Evolutionary conservation across 2,113 vertebrate species (phyloP), one percentile per base, ranked within the genome.

Genomic region (Synchiropus splendidus): DNA sequence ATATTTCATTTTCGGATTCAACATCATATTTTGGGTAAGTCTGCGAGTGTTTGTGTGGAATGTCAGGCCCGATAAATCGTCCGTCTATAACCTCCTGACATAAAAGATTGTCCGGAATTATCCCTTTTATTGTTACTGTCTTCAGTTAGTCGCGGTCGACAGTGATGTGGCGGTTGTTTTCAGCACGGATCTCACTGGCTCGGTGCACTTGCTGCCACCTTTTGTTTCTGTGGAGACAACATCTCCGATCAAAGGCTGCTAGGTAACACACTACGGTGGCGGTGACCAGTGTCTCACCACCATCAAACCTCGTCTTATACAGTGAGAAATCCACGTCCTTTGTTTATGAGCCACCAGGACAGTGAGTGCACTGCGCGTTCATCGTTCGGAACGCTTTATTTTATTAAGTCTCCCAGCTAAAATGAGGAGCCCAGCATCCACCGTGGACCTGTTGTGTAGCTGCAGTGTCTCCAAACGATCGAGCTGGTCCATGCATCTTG

Each of bases 11-110:
- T 98, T 98, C 47, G 94, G 92, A 55, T 98, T 98, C 86, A 98
- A 98, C 81, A 94, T 98, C 61, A 97, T 98, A 67, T 98, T 98
- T 75, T 98, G 94, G 94, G 94, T 98, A 75, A 94, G 92, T 84
- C 34, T 9, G 55, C 33, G 48, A 16, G 16, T 21, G 14, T 35
- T 39, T 6, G 9, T 11, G 12, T 15, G 39, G 21, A 27, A 8
- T 27, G 15, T 34, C 16, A 13, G 61, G 61, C 52, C 58, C 31
- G 16, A 3, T 31, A 21, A 27, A 5, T 40, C 42, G 18, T 46
- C 53, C 11, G 11, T 11, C 14, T 2, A 16, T 14, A 31, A 30
- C 36, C 18, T 32, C 9, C n/a, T n/a, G n/a, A n/a, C n/a, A n/a
- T n/a, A n/a, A n/a, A n/a, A n/a, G n/a, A n/a, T n/a, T n/a, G n/a